Evolutionary conservation across 2,113 vertebrate genomes (phyloP), one percentile per base, ranked within the genome.

Genomic region (Corythaeola cristata): DNA sequence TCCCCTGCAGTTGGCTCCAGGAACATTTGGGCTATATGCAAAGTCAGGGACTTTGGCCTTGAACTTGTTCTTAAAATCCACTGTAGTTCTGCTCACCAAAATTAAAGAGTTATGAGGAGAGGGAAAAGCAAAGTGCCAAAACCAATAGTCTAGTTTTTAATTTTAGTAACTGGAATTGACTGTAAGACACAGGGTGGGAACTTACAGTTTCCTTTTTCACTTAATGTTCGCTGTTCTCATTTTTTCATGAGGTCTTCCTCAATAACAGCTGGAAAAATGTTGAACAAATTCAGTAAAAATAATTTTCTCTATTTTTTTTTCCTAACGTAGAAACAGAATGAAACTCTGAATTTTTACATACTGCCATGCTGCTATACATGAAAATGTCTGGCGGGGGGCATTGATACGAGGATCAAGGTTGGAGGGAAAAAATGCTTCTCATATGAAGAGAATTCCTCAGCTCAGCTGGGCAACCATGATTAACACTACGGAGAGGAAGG

Each of bases 141-240:
- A 88, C 30, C 30, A 94, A 92, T 71, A 90, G 52, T 75, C 69
- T 76, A 60, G 27, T 18, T 83, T 92, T 96, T 81, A 85, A 58
- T 91, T 95, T 92, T 92, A 90, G 90, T 84, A 84, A 90, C 79
- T 81, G 75, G 37, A 88, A 67, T 35, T 60, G 72, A 59, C 59
- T 86, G 44, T 55, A 60, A 74, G 90, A 60, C 17, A 73, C 12
- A n/a, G 5, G 56, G 14, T 49, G n/a, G 30, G 66, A 83, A 85
- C 35, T 35, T 66, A 59, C 5, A 62, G 20, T 81, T 96, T 90
- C n/a, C 27, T 76, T 86, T 89, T 85, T 67, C 24, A 26, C 23
- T 56, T 72, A 30, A 30, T 63, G 5, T 45, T 87, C 0, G 0
- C 41, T 63, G 12, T 78, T 35, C 28, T 75, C 21, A 87, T 84